Conservation (phyloP, 2,888 invertebrate species). For the Acanthosepion esculentum region DNA sequence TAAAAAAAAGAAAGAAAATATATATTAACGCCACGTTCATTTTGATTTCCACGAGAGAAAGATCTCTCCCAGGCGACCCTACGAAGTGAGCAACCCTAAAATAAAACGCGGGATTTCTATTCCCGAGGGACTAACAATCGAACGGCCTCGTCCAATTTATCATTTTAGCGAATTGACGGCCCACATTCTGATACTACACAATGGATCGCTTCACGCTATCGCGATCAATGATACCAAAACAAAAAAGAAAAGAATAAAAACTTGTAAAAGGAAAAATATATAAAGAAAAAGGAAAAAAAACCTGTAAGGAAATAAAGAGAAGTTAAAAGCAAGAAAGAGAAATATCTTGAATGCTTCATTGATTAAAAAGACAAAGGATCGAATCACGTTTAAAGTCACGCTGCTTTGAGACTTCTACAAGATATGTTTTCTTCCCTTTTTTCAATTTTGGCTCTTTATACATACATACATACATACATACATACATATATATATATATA, state of each 20-base stretch:
- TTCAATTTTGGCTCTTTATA: too few relatives aligned
- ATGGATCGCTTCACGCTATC: not conserved
- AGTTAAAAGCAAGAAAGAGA: not conserved
- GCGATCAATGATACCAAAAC: not conserved
- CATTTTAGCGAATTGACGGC: not conserved
- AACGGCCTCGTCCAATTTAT: not conserved
- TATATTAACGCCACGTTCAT: not conserved
- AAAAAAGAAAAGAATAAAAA: not conserved
- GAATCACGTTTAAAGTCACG: not conserved
- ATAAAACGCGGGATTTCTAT: not conserved
- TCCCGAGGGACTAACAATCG: not conserved
- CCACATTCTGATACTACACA: not conserved
- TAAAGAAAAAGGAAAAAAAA: not conserved
- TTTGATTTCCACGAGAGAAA: not conserved
- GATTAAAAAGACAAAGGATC: not conserved
- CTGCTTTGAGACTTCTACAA: not conserved
- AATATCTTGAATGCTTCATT: not conserved
- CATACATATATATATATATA: too few relatives aligned
- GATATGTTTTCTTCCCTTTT: not conserved
- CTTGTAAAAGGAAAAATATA: not conserved
- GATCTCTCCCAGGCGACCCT: not conserved
- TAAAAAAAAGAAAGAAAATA: not conserved
- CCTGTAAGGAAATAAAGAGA: too few relatives aligned
- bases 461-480: too few relatives aligned
- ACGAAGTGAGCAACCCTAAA: not conserved